These are phyloP conservation scores for Picus viridis DNA, from an alignment of 2,797 vertebrate genomes.

Conservation along the genomic window DNA sequence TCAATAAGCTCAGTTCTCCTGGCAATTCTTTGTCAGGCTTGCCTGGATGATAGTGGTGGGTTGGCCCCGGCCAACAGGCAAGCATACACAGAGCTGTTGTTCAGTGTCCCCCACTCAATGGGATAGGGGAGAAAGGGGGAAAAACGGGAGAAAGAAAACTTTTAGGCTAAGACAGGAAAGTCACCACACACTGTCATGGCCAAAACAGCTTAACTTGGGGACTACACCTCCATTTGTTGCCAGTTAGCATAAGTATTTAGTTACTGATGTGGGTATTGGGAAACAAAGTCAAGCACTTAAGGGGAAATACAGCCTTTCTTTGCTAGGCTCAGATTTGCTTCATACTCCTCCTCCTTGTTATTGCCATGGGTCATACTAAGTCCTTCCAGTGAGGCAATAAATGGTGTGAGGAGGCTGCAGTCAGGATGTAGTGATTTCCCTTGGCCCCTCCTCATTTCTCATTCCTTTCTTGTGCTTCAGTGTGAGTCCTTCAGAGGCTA, in stretches of 20 bases:
- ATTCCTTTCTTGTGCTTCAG: too few relatives aligned
- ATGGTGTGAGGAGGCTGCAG: too few relatives aligned
- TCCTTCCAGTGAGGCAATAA: too few relatives aligned
- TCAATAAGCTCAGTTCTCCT: background rate
- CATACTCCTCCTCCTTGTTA: too few relatives aligned
- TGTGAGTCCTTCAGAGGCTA: too few relatives aligned
- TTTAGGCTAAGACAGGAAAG: background rate
- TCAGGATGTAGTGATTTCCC: too few relatives aligned
- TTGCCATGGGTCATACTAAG: too few relatives aligned
- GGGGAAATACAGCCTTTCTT: too few relatives aligned
- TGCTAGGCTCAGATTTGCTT: too few relatives aligned
- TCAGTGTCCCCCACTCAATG: rapidly evolving
- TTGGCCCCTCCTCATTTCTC: too few relatives aligned
- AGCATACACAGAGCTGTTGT: background rate
- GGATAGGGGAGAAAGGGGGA: background rate
- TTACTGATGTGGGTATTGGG: too few relatives aligned
- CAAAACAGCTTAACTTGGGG: background rate
- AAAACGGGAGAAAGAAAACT: background rate
- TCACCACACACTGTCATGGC: background rate
- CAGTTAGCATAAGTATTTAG: background rate
- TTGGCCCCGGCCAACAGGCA: background rate
- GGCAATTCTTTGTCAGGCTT: background rate
- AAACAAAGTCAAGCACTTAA: too few relatives aligned
- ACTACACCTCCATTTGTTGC: background rate
- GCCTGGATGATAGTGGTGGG: background rate